Evolutionary conservation across 1,140 invertebrate genomes (phyloP), one percentile per base, ranked within the genome.

Genomic region (Muscidifurax raptorellus): DNA sequence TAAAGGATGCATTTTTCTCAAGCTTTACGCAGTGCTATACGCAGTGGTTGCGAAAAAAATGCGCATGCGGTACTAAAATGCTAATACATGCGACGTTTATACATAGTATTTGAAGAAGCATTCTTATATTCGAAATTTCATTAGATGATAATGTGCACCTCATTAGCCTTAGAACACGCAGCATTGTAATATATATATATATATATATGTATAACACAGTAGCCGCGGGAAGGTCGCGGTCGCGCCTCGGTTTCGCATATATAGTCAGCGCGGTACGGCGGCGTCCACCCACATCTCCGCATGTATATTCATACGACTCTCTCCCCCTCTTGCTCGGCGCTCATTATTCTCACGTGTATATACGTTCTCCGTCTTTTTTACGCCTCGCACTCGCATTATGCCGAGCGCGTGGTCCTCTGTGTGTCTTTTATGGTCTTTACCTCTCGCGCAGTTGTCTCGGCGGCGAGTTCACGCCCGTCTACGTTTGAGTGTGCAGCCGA

Each of bases 361-460:
- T 15, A 0, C 32, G 30, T 36, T 36, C 32, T 40, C 32, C 28
- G 27, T 30, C 13, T 32, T 30, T 32, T 72, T 72, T 67, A 18
- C 66, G 28, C 66, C 66, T 28, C 27, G 9, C 25, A 69, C 66
- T n/a, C 66, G 32, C 71, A 74, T 74, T 74, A 74, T 74, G 71
- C 32, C 22, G 10, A 2, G 52, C 22, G 59, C 59, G 1, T 15
- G n/a, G 15, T 69, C 66, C 71, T 74, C 71, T n/a, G 71, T n/a
- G 69, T 72, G 69, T 32, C 32, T 74, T n/a, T 74, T 74, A 74
- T 30, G 30, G 27, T 40, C 32, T 32, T 40, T 74, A 32, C 6
- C 69, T 30, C 69, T 22, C 32, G 3, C 3, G 71, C 30, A 30
- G 10, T 30, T 27, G 69, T 28, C 69, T 28, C 30, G 30, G 28